A percentile compares a stretch with the other conserved stretches of the same genome.
phyloP scores from a whole-genome alignment of 2,888 invertebrate species.

The Steinernema carpocapsae region DNA sequence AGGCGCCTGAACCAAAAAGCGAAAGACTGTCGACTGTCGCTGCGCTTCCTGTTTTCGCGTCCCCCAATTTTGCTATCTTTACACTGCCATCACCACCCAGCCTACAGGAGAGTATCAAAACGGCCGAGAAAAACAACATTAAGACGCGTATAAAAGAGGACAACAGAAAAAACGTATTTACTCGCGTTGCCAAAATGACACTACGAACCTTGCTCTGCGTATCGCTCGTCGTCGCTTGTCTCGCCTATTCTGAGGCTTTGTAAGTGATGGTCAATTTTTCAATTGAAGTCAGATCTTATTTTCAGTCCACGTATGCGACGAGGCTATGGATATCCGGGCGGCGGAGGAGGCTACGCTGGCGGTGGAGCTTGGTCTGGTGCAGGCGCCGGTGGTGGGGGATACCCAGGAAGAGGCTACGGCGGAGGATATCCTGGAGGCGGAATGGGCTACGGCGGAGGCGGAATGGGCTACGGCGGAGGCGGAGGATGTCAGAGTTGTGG shows the following conservation, averaged over 20 bases:
- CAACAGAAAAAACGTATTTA: no score
- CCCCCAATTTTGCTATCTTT: background rate
- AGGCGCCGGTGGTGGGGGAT: background rate
- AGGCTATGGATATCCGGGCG: background rate
- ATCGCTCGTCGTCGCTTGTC: background rate
- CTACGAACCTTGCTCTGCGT: background rate
- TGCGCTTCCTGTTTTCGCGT: background rate
- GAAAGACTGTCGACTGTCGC: no score
- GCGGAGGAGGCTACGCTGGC: slow-evolving; percentile 23
- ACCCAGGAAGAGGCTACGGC: background rate
- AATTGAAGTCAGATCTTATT: background rate
- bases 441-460: background rate
- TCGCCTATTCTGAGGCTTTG: slow-evolving; percentile 7
- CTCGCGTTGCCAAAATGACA: background rate
- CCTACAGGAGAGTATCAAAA: no score
- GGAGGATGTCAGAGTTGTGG: slow-evolving; percentile 5
- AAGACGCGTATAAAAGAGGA: slow-evolving; percentile 14
- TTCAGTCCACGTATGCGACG: background rate
- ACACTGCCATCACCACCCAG: no score
- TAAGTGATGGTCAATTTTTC: background rate
- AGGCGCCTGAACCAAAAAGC: no score
- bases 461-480: background rate
- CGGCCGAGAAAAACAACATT: background rate
- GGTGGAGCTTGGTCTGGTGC: slow-evolving; percentile 3
- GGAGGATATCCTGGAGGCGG: background rate